A percentile compares a stretch with the other conserved stretches of the same genome.
Evolutionary conservation across 2,797 vertebrate genomes (phyloP).

Genomic region (Pantherophis alleghaniensis): DNA sequence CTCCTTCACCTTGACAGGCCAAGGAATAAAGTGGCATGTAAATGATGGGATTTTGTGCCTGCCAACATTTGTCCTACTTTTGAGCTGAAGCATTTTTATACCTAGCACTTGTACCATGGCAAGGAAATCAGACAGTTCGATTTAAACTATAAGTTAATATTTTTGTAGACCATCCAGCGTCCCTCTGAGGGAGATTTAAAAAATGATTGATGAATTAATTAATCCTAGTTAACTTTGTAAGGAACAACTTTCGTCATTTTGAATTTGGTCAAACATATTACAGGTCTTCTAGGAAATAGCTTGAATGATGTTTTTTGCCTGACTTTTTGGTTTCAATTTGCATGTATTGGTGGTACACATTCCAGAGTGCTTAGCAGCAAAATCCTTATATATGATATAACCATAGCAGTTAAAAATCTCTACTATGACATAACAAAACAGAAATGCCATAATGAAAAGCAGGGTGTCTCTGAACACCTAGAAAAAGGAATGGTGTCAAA

Average conservation of each 20-base stretch:
- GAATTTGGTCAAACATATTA: not conserved
- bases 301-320: not conserved
- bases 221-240: not conserved
- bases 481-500: not conserved
- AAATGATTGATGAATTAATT: not conserved
- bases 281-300: not conserved
- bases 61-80: not conserved
- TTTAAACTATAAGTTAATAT: not conserved
- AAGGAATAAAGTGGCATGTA: not conserved
- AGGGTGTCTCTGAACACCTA: not conserved
- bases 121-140: not conserved
- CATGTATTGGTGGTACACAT: not conserved
- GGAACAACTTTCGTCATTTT: not conserved
- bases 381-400: too few species aligned
- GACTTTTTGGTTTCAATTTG: not conserved
- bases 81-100: not conserved
- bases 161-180: not conserved
- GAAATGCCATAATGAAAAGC: not conserved
- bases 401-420: not conserved
- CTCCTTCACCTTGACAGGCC: not conserved
- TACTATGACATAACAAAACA: not conserved
- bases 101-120: too few species aligned
- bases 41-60: not conserved
- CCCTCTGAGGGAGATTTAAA: not conserved
- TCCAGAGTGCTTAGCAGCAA: not conserved